Evolutionary conservation across 2,888 invertebrate genomes (phyloP).

Genomic region (Conomelus anceps): DNA sequence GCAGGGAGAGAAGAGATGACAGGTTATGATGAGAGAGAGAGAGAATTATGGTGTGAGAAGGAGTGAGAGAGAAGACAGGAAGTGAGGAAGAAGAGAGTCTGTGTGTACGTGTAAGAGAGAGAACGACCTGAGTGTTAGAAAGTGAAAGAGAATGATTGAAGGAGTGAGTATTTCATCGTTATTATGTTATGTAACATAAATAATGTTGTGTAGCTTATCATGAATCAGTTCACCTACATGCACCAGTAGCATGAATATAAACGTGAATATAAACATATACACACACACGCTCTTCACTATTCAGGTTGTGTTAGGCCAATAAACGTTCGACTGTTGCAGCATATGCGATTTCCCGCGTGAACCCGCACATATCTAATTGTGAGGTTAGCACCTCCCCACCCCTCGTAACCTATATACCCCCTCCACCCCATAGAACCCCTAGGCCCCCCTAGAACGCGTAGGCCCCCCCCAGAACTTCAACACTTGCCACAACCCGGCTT

Average conservation of each 20-base stretch:
- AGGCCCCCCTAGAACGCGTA: not conserved
- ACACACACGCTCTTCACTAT: not conserved
- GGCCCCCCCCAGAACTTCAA: not conserved
- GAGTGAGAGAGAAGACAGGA: too few relatives aligned
- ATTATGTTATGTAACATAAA: not conserved
- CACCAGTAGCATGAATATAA: not conserved
- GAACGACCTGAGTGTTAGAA: too few relatives aligned
- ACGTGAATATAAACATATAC: not conserved
- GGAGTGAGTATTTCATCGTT: too few relatives aligned
- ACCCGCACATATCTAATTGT: not conserved
- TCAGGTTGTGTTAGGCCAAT: not conserved
- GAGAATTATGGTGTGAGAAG: too few relatives aligned
- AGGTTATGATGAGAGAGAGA: too few relatives aligned
- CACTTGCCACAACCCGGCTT: not conserved
- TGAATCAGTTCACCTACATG: not conserved
- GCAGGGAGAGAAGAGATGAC: too few relatives aligned
- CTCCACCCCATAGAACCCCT: not conserved
- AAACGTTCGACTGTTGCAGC: not conserved
- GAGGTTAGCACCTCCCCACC: not conserved
- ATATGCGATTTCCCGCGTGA: not conserved
- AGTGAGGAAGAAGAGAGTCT: too few relatives aligned
- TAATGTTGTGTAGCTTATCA: too few relatives aligned
- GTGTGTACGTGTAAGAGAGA: too few relatives aligned
- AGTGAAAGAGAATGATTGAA: too few relatives aligned
- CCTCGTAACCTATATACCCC: not conserved